Evolutionary conservation across 2,797 vertebrate species (phyloP), one percentile per base, ranked within the genome.

Genomic region (Atherinosoma microstoma): DNA sequence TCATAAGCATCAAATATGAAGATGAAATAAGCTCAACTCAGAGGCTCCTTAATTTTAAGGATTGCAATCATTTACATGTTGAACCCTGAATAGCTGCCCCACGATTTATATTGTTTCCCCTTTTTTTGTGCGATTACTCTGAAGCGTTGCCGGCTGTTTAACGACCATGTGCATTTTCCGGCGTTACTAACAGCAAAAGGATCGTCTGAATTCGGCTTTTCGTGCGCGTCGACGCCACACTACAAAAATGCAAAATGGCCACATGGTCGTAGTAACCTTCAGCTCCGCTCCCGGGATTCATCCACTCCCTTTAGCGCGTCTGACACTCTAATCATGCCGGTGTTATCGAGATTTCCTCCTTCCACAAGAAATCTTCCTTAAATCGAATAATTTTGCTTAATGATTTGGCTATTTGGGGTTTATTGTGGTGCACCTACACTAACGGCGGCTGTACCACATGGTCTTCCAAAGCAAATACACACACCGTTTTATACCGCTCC

Each of bases 251-350:
- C 88, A 92, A 94, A 94, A 93, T 90, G 92, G 91, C 92, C 92
- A 94, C 92, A 94, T 93, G 92, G 91, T 92, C 83, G 84, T 93
- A 92, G 90, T 91, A 92, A 92, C 89, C 91, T 93, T 92, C 88
- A 92, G 80, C 84, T 81, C 72, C 61, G 86, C 63, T 87, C 78
- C 66, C 76, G 54, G 76, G 73, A 73, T 80, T 69, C 82, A 88
- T 86, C 78, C 76, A 45, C 63, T 60, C 80, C 73, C 82, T 57
- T 65, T 62, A 60, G 67, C n/a, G 0, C 40, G 59, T 54, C 64
- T 54, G 0, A 20, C 7, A 32, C 24, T 45, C 13, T 59, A 12
- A 75, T 40, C 2, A 51, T 3, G n/a, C 51, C 64, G 58, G 76
- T 57, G n/a, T 34, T 30, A 18, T 24, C 51, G 35, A 40, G 9